Base-by-base conservation (phyloP, 2,888 invertebrate genomes). In the Gonocerus acuteangulatus region DNA sequence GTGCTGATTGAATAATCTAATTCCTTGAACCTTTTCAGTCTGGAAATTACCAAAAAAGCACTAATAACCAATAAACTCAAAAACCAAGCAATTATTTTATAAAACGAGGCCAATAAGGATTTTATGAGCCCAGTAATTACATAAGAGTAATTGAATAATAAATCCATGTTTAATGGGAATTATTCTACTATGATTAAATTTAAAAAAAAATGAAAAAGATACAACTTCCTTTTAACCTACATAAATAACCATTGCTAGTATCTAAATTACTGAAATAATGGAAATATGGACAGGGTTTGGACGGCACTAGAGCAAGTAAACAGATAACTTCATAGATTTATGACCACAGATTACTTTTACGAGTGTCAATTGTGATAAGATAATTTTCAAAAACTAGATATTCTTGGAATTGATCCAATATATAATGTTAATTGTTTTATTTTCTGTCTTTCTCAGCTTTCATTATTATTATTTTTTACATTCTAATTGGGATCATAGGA, bases 291-390 rank as follows among this genome's bases (percentile, higher is more conserved):
- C 42, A 42, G 22, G 54, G 19, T 22, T 19, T 19, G 39, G 54
- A 13, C 3, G 39, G 39, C n/a, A 9, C 9, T 39, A 3, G n/a
- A 39, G 39, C 42, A n/a, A 18, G 42, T 42, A 54, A 54, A 47
- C 57, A 57, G 57, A 57, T 57, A 57, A 47, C 27, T 27, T 21
- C 2, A 11, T 16, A 32, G 34, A 47, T 57, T 57, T 47, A 47
- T 32, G 45, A 18, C 16, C 32, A 13, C 45, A 16, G 57, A 57
- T 57, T 57, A 57, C 27, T 57, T 57, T 57, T 57, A 57, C 47
- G 57, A 57, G 27, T 45, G 57, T 27, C 44, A 32, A 23, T 47
- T 4, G 18, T 39, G 54, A 54, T 54, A 54, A 44, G 54, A 54
- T 54, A 54, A 23, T 15, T 27, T 15, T 48, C 23, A 23, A 48